These are phyloP conservation scores for Drosophila funebris DNA, from an alignment of 1,140 invertebrate species.

Conservation along the genomic window DNA sequence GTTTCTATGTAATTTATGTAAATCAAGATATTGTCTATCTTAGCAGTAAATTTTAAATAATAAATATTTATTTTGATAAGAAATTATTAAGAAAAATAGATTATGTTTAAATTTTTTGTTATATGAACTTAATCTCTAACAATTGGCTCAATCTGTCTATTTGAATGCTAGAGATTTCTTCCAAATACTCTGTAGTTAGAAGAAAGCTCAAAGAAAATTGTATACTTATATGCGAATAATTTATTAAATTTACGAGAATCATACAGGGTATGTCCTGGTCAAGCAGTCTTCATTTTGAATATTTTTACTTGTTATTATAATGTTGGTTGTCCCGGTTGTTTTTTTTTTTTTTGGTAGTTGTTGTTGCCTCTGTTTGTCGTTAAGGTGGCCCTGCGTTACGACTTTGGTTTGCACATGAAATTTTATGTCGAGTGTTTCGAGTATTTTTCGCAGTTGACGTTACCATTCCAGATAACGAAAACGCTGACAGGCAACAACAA, in stretches of 20 bases:
- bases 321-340: neutral
- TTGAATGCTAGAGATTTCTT: too few species aligned
- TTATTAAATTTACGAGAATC: too few species aligned
- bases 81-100: too few species aligned
- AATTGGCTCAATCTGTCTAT: too few species aligned
- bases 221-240: too few species aligned
- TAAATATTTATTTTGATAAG: too few species aligned
- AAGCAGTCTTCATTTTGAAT: neutral
- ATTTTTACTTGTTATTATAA: neutral
- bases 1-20: too few species aligned
- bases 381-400: constrained; percentile 51
- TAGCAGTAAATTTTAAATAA: too few species aligned
- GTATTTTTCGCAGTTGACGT: constrained; percentile 41
- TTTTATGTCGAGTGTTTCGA: constrained; percentile 60
- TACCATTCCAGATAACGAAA: constrained; percentile 50
- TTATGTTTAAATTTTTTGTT: too few species aligned
- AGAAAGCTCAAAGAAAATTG: too few species aligned
- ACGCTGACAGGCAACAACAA: constrained; percentile 36
- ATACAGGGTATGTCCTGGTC: neutral
- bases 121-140: too few species aligned
- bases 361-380: constrained; percentile 39
- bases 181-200: too few species aligned
- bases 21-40: neutral
- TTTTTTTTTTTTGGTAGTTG: neutral
- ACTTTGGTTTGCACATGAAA: constrained; percentile 68